Evolutionary conservation across 2,797 vertebrate genomes (phyloP).

Genomic region (Trachurus trachurus): DNA sequence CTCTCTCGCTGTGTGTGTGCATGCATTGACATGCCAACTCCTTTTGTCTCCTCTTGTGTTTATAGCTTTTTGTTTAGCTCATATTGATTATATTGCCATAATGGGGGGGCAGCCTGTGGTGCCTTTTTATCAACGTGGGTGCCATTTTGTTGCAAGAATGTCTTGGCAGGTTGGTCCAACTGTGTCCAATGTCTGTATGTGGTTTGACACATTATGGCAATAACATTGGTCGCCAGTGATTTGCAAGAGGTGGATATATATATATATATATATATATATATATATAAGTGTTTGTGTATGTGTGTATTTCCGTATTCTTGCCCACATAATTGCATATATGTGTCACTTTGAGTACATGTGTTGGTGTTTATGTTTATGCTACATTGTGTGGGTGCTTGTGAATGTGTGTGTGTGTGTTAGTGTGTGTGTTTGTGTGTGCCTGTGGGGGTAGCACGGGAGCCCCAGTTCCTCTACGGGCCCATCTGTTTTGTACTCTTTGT

Average conservation of each 20-base stretch:
- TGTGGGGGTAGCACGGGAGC: conserved; percentile 75
- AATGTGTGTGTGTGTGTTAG: conserved; percentile 27
- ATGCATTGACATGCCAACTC: conserved; percentile 62
- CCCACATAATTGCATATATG: conserved; percentile 31
- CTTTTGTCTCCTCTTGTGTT: conserved; percentile 67
- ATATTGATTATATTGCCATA: conserved; percentile 73
- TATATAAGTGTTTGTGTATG: background rate
- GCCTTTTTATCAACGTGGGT: conserved; percentile 45
- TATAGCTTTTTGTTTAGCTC: conserved; percentile 66
- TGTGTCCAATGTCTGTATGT: conserved; percentile 33
- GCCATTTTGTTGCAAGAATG: conserved; percentile 58
- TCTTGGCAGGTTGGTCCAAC: conserved; percentile 50
- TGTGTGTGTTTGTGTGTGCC: conserved; percentile 43
- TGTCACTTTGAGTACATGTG: conserved; percentile 38
- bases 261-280: background rate
- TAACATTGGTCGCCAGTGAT: background rate
- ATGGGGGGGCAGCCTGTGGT: conserved; percentile 49
- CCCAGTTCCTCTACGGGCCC: conserved; percentile 80
- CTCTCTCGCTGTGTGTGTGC: conserved; percentile 30
- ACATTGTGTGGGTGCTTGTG: conserved; percentile 42
- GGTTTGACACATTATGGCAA: conserved; percentile 7
- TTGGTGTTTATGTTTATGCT: conserved; percentile 46
- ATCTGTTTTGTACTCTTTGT: conserved; percentile 87
- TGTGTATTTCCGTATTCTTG: conserved; percentile 1
- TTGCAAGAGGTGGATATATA: background rate